Conservation (phyloP, 2,113 vertebrate species). For the Gobio gobio region DNA sequence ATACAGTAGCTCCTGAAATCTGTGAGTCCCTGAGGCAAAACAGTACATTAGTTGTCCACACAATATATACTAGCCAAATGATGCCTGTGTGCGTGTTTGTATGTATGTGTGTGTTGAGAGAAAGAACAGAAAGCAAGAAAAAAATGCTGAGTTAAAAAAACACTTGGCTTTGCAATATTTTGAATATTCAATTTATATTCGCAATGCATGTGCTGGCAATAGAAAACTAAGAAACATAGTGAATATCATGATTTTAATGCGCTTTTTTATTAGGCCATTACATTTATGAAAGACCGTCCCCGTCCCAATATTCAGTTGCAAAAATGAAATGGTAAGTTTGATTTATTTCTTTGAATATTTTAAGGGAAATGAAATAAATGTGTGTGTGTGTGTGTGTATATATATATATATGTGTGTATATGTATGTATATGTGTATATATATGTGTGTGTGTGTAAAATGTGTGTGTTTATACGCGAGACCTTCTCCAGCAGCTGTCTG, state of each 20-base stretch:
- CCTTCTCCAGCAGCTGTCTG: conserved; percentile 96
- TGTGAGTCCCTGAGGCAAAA: conserved; percentile 42
- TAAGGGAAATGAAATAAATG: no score
- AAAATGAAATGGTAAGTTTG: no score
- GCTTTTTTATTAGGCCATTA: neutral
- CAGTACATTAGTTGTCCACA: conserved; percentile 47
- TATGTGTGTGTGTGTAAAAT: neutral
- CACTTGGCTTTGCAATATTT: neutral
- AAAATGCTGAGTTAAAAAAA: neutral
- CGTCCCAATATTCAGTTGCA: no score
- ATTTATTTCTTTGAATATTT: no score
- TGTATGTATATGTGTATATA: neutral
- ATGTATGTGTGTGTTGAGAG: conserved; percentile 2
- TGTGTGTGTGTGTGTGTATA: no score
- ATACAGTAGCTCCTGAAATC: conserved; percentile 1
- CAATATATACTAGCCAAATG: conserved; percentile 29
- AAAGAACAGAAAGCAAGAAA: neutral
- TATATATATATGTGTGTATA: neutral
- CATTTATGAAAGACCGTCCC: neutral
- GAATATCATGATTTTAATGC: neutral
- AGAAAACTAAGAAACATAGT: neutral
- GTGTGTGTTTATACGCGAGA: conserved; percentile 62
- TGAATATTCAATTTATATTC: neutral
- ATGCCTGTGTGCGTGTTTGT: neutral
- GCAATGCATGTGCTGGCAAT: neutral